Conservation (phyloP, 2,797 vertebrate species). For the Hypotaenidia philippensis region DNA sequence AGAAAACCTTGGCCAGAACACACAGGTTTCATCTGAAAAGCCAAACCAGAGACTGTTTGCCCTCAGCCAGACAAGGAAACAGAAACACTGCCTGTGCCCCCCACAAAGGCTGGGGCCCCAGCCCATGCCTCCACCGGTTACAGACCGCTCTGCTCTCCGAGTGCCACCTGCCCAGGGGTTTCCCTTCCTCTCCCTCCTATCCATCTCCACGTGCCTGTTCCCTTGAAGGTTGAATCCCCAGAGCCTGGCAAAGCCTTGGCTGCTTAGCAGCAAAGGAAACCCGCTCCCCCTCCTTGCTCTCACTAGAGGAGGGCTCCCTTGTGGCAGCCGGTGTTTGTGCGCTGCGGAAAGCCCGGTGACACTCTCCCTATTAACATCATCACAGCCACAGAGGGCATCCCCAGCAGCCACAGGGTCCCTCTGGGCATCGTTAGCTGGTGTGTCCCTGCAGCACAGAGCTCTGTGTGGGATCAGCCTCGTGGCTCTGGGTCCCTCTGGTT, state of each 20-base stretch:
- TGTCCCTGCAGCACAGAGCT: neutral
- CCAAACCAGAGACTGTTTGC: neutral
- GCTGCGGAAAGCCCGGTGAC: neutral
- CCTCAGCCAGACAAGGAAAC: neutral
- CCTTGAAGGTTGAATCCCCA: neutral
- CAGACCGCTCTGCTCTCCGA: fast-evolving
- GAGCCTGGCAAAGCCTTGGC: neutral
- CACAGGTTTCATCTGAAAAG: neutral
- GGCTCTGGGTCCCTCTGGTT: neutral
- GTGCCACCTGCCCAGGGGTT: neutral
- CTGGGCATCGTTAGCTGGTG: neutral
- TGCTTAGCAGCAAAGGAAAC: neutral
- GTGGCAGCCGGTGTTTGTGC: neutral
- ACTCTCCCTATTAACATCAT: neutral
- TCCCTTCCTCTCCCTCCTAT: neutral
- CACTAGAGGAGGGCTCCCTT: neutral
- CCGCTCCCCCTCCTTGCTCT: fast-evolving
- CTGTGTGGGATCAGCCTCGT: fast-evolving
- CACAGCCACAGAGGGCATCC: neutral
- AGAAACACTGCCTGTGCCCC: fast-evolving
- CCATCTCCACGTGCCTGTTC: fast-evolving
- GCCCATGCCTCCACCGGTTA: neutral
- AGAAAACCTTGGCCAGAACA: neutral
- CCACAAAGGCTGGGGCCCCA: neutral
- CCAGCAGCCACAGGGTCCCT: neutral